Percentiles rank a stretch among this genome's conserved stretches.
phyloP scores from a whole-genome alignment of 2,113 vertebrate species.

The Lontra canadensis region DNA sequence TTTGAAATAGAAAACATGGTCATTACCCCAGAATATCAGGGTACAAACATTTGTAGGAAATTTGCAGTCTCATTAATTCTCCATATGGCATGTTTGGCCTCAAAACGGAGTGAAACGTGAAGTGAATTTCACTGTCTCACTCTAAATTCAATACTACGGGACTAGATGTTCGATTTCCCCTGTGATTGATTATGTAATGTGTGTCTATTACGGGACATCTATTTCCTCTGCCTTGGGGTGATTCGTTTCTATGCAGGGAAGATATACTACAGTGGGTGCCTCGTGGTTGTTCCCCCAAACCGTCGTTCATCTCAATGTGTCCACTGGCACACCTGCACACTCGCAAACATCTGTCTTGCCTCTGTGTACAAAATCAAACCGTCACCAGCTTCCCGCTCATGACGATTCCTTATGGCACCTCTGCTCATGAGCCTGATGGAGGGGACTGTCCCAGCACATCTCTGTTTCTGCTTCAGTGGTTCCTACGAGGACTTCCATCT shows the following conservation, averaged over 20 bases:
- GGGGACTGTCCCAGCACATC: fast-evolving
- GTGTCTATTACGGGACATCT: too few relatives aligned
- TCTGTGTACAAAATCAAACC: background rate
- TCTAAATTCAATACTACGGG: background rate
- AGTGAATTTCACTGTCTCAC: background rate
- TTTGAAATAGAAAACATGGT: background rate
- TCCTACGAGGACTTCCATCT: background rate
- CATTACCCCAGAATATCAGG: background rate
- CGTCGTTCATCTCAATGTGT: too few relatives aligned
- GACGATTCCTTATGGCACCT: background rate
- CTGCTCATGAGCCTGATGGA: background rate
- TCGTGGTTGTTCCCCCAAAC: fast-evolving
- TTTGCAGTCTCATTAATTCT: background rate
- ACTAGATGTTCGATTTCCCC: background rate
- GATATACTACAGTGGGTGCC: fast-evolving
- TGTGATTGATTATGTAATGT: background rate
- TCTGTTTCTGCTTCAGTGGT: background rate
- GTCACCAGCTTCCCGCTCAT: too few relatives aligned
- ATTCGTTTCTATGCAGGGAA: background rate
- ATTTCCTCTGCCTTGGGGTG: background rate
- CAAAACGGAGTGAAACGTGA: background rate
- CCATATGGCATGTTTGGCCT: background rate
- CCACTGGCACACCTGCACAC: background rate
- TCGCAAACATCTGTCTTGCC: background rate
- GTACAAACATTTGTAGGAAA: background rate